Base-by-base conservation (phyloP, 2,888 invertebrate species). In the Drosophila niveifrons region DNA sequence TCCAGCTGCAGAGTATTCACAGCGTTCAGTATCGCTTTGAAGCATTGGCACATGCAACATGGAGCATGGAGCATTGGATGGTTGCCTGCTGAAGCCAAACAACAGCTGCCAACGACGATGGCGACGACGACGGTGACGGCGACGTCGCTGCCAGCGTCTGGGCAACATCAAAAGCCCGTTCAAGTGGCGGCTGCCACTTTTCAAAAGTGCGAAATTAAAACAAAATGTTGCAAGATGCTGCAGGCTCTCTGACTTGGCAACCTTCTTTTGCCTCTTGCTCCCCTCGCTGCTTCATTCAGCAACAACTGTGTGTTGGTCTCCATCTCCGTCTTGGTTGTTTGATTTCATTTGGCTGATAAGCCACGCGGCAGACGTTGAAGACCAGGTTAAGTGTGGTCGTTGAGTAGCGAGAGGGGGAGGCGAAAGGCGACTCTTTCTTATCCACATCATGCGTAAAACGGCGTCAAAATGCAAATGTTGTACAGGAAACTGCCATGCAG, bases 211-310 rank as follows among this genome's bases (percentile, higher is more conserved):
- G 86, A 83, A 86, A 86, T 83, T 83, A 86, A 82, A 83, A 83
- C 83, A 86, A 83, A 83, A 83, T 83, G 80, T 80, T 83, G 86
- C 78, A 73, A 86, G 86, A 80, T 86, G 86, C 86, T 86, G 83
- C 72, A 68, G 83, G 86, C 80, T 65, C 44, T 57, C 44, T 55
- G 77, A 36, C 72, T 69, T 61, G 47, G 53, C 17, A 66, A 55
- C 34, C 63, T 17, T 51, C 59, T 23, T 23, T 23, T 6, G 23
- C 7, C 28, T 3, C 15, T 34, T 46, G 17, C 31, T 1, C 31
- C 8, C 13, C 55, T 10, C 61, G 4, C 15, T 7, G 6, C 17
- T 15, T 10, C 13, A 23, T 23, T 23, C 23, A 23, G 23, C 17
- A 6, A 48, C 52, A 65, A 53, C 71, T 64, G 36, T 34, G 36